Percentiles rank a stretch among this genome's conserved stretches.
Evolutionary conservation across 2,888 invertebrate genomes (phyloP).

Genomic region (Trisateles emortualis): DNA sequence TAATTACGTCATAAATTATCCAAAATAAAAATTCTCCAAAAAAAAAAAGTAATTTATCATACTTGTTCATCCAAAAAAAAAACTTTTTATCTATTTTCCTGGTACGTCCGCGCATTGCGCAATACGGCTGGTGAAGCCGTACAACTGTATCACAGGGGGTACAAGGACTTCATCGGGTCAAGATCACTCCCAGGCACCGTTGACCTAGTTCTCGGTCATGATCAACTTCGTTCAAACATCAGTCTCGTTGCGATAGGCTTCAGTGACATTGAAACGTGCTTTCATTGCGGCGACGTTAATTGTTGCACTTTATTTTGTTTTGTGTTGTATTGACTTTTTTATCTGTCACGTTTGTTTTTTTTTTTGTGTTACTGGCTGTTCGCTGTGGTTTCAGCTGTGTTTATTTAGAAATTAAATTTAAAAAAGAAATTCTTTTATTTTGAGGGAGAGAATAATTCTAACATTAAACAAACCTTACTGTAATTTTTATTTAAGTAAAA

Average conservation of each 20-base stretch:
- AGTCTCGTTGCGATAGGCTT: conserved; percentile 26
- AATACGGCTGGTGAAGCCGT: neutral
- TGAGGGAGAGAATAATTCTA: no score
- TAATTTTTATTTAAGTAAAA: no score
- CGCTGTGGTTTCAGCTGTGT: no score
- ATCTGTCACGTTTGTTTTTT: no score
- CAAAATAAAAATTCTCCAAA: neutral
- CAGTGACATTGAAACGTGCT: conserved; percentile 39
- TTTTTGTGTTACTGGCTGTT: no score
- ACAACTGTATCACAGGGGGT: neutral
- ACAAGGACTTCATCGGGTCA: conserved; percentile 34
- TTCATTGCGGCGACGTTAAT: conserved; percentile 9
- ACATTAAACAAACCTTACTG: no score
- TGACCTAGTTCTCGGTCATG: conserved; percentile 61
- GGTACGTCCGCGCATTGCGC: conserved; percentile 1
- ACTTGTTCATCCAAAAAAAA: neutral
- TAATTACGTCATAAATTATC: neutral
- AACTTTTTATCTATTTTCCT: neutral
- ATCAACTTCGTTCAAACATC: conserved; percentile 38
- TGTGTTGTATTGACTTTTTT: neutral
- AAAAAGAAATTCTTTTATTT: no score
- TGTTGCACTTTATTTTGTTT: neutral
- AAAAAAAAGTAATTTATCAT: neutral
- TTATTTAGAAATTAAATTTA: no score
- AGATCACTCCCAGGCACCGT: conserved; percentile 42